Evolutionary conservation across 2,797 vertebrate genomes (phyloP).

Genomic region (Bradypus variegatus): DNA sequence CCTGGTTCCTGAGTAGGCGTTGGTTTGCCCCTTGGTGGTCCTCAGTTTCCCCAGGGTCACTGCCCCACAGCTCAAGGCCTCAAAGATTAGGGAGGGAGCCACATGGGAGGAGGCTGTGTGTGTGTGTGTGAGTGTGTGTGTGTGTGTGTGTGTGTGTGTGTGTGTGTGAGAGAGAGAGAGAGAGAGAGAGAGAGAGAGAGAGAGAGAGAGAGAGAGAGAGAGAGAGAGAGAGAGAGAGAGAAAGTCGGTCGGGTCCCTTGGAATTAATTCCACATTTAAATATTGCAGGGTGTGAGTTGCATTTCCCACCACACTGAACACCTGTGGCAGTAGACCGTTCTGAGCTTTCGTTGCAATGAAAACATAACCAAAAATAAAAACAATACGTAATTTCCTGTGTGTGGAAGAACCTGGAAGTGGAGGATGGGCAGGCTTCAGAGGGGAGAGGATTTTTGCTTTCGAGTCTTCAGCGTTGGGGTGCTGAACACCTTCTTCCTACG

Average conservation of each 20-base stretch:
- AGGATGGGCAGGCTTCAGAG: background rate
- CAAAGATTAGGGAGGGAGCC: conserved; percentile 37
- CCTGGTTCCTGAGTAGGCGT: background rate
- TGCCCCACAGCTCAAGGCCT: conserved; percentile 7
- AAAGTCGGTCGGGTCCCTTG: background rate
- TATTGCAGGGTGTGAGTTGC: background rate
- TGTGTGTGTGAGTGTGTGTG: background rate
- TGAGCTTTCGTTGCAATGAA: background rate
- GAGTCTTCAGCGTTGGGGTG: background rate
- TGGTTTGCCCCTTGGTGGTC: conserved; percentile 14
- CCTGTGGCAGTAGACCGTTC: conserved; percentile 15
- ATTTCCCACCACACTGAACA: background rate
- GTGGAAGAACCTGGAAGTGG: background rate
- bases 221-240: background rate
- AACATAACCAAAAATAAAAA: background rate
- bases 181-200: background rate
- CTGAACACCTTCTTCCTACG: background rate
- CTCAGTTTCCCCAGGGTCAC: background rate
- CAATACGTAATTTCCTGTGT: background rate
- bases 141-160: background rate
- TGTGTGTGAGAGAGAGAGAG: too few species aligned
- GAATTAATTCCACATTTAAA: background rate
- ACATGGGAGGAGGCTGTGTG: background rate
- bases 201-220: too few species aligned
- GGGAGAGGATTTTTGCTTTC: background rate